Evolutionary conservation across 2,797 vertebrate genomes (phyloP).

Genomic region (Rhinichthys osculus): DNA sequence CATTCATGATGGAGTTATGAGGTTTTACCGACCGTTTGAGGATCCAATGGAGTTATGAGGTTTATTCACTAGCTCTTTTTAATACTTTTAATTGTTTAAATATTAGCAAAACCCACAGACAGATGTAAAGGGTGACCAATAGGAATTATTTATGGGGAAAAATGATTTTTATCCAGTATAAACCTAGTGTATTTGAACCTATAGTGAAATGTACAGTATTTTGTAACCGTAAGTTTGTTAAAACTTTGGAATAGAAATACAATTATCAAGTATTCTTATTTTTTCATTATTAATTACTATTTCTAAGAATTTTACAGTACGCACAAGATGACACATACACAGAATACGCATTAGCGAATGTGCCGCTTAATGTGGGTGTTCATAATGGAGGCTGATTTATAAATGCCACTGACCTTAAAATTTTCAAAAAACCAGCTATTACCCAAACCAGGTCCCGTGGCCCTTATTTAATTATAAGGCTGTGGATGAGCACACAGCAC

Average conservation of each 20-base stretch:
- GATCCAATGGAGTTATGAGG: too few species aligned
- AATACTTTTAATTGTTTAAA: background rate
- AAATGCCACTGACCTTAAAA: background rate
- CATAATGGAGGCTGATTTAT: background rate
- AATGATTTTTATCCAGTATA: background rate
- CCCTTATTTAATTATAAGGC: slow-evolving; percentile 18
- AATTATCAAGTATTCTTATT: background rate
- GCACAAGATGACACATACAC: background rate
- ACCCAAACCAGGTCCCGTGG: background rate
- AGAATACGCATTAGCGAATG: background rate
- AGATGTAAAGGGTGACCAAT: background rate
- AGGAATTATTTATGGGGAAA: background rate
- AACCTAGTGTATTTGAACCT: background rate
- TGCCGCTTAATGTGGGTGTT: background rate
- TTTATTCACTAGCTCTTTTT: background rate
- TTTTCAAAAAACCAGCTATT: background rate
- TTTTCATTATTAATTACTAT: background rate
- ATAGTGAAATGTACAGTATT: background rate
- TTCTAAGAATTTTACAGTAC: background rate
- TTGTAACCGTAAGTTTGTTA: background rate
- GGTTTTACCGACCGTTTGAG: too few species aligned
- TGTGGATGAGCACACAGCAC: background rate
- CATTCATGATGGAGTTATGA: too few species aligned
- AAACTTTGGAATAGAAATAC: background rate
- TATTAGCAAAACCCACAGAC: background rate